phyloP scores from a whole-genome alignment of 1,140 invertebrate genomes.

The Panulirus ornatus region DNA sequence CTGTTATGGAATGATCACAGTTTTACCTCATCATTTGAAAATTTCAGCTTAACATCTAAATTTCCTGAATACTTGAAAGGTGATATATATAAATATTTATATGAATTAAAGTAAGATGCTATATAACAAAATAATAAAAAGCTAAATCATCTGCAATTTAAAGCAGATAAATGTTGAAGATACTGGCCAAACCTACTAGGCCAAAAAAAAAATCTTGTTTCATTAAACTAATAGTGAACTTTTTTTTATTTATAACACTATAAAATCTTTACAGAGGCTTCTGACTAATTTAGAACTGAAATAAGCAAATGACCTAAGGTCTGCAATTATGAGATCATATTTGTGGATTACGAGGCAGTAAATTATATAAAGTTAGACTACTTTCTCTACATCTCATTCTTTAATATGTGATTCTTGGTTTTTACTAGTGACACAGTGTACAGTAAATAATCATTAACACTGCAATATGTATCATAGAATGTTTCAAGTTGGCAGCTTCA shows the following conservation, averaged over 20 bases:
- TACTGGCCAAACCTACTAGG: not conserved
- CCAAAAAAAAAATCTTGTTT: not conserved
- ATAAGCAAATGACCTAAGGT: not conserved
- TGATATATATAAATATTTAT: not conserved
- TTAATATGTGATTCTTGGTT: not conserved
- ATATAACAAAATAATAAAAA: not conserved
- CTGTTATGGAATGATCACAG: not conserved
- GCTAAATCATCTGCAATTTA: not conserved
- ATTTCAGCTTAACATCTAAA: not conserved
- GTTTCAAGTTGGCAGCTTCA: not conserved
- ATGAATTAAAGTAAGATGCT: not conserved
- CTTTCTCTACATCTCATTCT: not conserved
- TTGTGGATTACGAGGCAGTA: not conserved
- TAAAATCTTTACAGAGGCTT: not conserved
- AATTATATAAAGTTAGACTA: not conserved
- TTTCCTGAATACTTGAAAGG: not conserved
- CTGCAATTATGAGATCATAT: not conserved
- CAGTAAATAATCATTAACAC: not conserved
- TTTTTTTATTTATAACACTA: not conserved
- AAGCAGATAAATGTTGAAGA: not conserved
- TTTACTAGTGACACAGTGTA: not conserved
- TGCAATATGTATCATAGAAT: not conserved
- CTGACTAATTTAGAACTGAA: not conserved
- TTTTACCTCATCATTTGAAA: not conserved
- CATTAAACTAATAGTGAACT: not conserved